phyloP scores from a whole-genome alignment of 2,888 invertebrate genomes.

The Oscheius sp. region DNA sequence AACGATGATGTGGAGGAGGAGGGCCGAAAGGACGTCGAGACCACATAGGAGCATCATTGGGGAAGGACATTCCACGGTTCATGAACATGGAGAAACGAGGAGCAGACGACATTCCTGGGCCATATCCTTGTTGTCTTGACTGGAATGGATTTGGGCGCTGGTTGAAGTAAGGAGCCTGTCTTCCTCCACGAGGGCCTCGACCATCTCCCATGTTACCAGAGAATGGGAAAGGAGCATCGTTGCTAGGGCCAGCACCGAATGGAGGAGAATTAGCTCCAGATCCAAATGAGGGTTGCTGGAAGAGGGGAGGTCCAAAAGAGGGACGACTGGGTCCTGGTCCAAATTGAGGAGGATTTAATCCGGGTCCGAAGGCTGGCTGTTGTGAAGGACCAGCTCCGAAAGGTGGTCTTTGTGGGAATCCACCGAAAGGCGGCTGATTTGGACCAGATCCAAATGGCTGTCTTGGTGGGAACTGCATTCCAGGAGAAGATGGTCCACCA shows the following conservation, averaged over 20 bases:
- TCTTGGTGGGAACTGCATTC: too few relatives aligned
- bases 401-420: background rate
- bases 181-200: constrained; percentile 2
- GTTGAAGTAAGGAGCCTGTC: constrained; percentile 1
- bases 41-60: background rate
- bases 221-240: constrained; percentile 16
- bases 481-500: too few relatives aligned
- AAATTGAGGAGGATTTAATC: background rate
- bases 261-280: constrained; percentile 15
- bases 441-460: too few relatives aligned
- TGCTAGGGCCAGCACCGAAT: constrained; percentile 7
- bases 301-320: background rate
- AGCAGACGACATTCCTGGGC: constrained; percentile 14
- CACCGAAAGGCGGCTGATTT: background rate
- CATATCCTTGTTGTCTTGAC: background rate
- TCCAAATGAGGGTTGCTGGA: background rate
- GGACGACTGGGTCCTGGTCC: background rate
- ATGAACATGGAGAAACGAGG: constrained; percentile 27
- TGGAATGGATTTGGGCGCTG: constrained; percentile 2
- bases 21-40: constrained; percentile 27
- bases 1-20: constrained; percentile 15
- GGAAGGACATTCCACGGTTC: constrained; percentile 17
- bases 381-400: too few relatives aligned
- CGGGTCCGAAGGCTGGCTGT: background rate
- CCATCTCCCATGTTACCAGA: constrained; percentile 17